Evolutionary conservation across 2,797 vertebrate genomes (phyloP).

Genomic region (Poecilia velifera): DNA sequence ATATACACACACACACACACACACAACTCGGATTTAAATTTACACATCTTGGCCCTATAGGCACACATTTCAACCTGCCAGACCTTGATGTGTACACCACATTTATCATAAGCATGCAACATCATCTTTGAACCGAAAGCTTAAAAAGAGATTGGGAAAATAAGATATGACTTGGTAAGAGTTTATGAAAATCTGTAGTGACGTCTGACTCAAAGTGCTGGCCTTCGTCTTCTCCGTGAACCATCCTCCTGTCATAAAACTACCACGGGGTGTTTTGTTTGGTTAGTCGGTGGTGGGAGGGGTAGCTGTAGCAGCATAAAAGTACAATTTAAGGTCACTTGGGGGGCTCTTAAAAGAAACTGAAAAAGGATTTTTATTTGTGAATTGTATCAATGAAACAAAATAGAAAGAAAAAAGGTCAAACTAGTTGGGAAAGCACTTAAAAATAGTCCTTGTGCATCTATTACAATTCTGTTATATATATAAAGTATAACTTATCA

Average conservation of each 20-base stretch:
- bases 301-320: background rate
- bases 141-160: background rate
- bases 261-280: background rate
- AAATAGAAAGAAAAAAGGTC: background rate
- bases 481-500: background rate
- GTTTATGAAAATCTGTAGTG: background rate
- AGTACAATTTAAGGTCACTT: background rate
- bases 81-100: conserved; percentile 23
- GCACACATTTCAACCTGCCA: conserved; percentile 29
- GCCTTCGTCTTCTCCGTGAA: background rate
- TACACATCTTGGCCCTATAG: conserved; percentile 22
- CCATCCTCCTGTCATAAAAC: conserved; percentile 3
- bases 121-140: background rate
- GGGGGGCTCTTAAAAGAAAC: background rate
- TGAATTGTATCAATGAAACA: background rate
- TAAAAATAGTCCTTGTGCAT: background rate
- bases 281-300: background rate
- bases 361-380: background rate
- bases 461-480: no score
- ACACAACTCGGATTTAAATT: conserved; percentile 25
- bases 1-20: no score
- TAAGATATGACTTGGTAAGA: conserved; percentile 18
- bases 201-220: conserved; percentile 10
- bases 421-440: background rate
- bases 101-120: background rate